These are phyloP conservation scores for Aspiorhynchus laticeps DNA, from an alignment of 2,113 vertebrate species.

Conservation along the genomic window DNA sequence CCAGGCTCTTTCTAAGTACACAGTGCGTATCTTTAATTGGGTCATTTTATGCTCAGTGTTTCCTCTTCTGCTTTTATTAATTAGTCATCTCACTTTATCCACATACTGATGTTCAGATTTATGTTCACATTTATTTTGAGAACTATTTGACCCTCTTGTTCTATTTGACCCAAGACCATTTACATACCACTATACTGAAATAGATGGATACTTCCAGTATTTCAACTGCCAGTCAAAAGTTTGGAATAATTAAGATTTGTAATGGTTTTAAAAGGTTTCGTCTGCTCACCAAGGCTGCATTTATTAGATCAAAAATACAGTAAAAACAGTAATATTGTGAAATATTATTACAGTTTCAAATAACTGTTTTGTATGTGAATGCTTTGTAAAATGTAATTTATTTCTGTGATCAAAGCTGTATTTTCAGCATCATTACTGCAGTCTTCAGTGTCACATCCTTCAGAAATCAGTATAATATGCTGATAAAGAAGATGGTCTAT, in stretches of 20 bases:
- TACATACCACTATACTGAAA: not conserved
- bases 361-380: not conserved
- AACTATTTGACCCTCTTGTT: not conserved
- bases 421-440: no score
- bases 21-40: not conserved
- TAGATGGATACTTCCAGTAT: not conserved
- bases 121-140: not conserved
- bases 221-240: not conserved
- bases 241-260: not conserved
- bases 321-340: not conserved
- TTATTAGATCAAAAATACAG: not conserved
- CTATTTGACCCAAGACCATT: not conserved
- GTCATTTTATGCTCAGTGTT: not conserved
- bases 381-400: not conserved
- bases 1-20: not conserved
- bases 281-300: not conserved
- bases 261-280: not conserved
- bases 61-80: not conserved
- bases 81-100: not conserved
- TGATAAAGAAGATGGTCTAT: not conserved
- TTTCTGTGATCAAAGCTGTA: no score
- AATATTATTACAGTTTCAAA: not conserved
- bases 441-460: no score
- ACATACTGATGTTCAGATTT: not conserved
- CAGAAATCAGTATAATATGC: no score